These are phyloP conservation scores for Syngnathus floridae DNA, from an alignment of 2,113 vertebrate species.

Conservation along the genomic window DNA sequence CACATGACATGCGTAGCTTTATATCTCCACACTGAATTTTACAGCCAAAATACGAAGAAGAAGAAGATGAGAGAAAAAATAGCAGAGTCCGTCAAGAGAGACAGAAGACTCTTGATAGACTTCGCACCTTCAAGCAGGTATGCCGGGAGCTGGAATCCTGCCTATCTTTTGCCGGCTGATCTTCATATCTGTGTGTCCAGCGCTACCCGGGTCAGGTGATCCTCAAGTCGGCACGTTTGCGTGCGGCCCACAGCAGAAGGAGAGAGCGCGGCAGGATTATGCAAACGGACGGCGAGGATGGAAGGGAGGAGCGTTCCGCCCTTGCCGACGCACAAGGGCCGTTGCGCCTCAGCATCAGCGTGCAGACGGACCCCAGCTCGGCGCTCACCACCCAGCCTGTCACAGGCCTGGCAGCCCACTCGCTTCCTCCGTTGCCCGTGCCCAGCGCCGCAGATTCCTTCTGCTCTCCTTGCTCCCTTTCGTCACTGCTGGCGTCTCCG, in stretches of 20 bases:
- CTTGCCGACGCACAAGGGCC: constrained; percentile 41
- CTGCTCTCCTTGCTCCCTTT: constrained; percentile 57
- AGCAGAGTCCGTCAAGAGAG: constrained; percentile 89
- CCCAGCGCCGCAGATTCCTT: constrained; percentile 55
- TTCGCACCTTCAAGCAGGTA: constrained; percentile 94
- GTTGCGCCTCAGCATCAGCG: constrained; percentile 68
- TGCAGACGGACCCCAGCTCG: constrained; percentile 72
- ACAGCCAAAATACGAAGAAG: constrained; percentile 67
- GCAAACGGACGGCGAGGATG: constrained; percentile 23
- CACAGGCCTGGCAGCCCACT: constrained; percentile 53
- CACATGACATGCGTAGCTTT: neutral
- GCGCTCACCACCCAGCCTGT: constrained; percentile 68
- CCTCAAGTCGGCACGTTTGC: constrained; percentile 88
- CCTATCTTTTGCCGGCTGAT: neutral
- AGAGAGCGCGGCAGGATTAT: constrained; percentile 48
- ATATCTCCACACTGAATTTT: neutral
- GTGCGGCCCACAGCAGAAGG: constrained; percentile 73
- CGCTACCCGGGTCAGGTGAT: constrained; percentile 93
- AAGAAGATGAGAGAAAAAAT: constrained; percentile 84
- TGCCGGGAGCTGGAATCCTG: neutral
- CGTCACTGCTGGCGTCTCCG: constrained; percentile 47
- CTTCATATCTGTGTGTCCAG: constrained; percentile 49
- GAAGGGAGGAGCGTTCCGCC: constrained; percentile 38
- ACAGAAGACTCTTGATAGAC: constrained; percentile 88
- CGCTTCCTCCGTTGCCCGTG: constrained; percentile 54